Evolutionary conservation across 2,888 invertebrate genomes (phyloP), one percentile per base, ranked within the genome.

Genomic region (Panzeria rudis): DNA sequence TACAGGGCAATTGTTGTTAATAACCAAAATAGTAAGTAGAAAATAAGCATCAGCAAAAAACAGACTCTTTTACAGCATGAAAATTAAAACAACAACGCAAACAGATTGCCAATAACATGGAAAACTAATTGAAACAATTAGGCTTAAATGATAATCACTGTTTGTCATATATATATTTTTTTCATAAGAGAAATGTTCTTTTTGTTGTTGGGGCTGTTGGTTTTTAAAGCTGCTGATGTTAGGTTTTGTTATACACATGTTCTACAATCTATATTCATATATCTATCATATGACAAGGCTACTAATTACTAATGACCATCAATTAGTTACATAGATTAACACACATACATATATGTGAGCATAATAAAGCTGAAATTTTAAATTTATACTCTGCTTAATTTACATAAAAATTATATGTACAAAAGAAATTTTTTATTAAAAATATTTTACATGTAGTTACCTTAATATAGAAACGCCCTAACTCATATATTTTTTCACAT

Each of bases 111-210:
- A 76, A 77, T 77, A 52, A 71, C 38, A 83, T 59, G 25, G 41
- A 71, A 15, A 61, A 59, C 61, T 72, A 84, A 84, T 84, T 81
- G 72, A 84, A 78, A 87, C 88, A 90, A 90, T 90, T 90, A 89
- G 87, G 84, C 80, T 72, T 86, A 88, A 87, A 88, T 86, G 88
- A 89, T 89, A 89, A 89, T 88, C 87, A 87, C 84, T 68, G 78
- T 75, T 71, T 82, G 83, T 62, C 64, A 79, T 80, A 86, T 80
- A 69, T n/a, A n/a, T n/a, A 82, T 85, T 76, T 80, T 69, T 86
- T 83, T 86, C 79, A 64, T 76, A 79, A 62, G 54, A 38, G 17
- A 79, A 54, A 17, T 66, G 62, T 73, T 20, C 76, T 68, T 52
- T 15, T 69, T 62, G 5, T 29, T 54, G n/a, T 11, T 64, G 20